Conservation (phyloP, 2,797 vertebrate genomes). For the Megaceryle alcyon region DNA sequence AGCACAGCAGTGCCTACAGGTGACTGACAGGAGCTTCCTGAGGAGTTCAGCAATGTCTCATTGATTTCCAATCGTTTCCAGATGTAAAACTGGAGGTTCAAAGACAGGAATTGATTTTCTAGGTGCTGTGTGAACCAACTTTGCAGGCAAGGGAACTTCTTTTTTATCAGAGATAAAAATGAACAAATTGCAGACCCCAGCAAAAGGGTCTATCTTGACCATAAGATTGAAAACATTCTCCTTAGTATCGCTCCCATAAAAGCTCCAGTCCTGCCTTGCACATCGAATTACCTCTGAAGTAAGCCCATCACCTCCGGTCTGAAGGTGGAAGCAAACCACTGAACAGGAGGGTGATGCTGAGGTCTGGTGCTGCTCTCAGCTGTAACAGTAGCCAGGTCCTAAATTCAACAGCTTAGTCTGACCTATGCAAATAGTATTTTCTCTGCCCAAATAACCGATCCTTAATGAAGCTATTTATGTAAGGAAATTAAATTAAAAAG, state of each 20-base stretch:
- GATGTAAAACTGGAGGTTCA: neutral
- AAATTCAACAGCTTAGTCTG: slow-evolving; percentile 30
- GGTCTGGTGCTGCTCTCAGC: neutral
- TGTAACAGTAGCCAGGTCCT: slow-evolving; percentile 46
- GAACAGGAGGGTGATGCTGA: neutral
- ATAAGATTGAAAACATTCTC: neutral
- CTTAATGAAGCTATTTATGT: slow-evolving; percentile 77
- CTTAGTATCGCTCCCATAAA: neutral
- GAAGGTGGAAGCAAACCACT: neutral
- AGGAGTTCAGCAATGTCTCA: neutral
- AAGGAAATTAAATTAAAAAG: slow-evolving; percentile 79
- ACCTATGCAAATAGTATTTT: slow-evolving; percentile 67
- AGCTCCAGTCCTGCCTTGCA: neutral
- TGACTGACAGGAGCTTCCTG: neutral
- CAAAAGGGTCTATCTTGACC: neutral
- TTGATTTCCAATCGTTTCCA: neutral
- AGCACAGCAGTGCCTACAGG: neutral
- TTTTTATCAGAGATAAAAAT: neutral
- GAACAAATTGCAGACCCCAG: neutral
- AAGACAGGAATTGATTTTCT: neutral
- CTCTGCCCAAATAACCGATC: slow-evolving; percentile 72
- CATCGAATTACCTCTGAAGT: neutral
- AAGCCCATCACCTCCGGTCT: neutral
- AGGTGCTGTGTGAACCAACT: neutral
- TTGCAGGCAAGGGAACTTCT: neutral